Percentiles rank a stretch among this genome's conserved stretches.
Conservation (phyloP, 2,888 invertebrate species). For the Conomelus anceps region DNA sequence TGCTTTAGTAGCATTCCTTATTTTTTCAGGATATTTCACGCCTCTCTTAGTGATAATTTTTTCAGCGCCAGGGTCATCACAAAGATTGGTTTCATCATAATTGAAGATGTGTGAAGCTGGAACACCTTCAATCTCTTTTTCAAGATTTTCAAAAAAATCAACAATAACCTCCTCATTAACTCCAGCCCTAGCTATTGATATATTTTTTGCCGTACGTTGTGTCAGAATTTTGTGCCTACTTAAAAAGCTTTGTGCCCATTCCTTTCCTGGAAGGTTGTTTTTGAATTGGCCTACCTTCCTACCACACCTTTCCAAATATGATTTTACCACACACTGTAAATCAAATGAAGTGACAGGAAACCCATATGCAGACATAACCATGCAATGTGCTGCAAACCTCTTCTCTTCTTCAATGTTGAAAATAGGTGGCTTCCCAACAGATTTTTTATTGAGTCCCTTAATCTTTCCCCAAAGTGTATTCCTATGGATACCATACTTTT, state of each 20-base stretch:
- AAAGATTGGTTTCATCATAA: slow-evolving; percentile 3
- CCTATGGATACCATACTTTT: no score
- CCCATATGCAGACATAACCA: background rate
- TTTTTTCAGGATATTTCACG: background rate
- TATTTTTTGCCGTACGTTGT: slow-evolving; percentile 4
- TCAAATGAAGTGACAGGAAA: background rate
- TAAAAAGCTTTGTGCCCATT: background rate
- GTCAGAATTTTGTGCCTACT: background rate
- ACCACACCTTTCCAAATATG: slow-evolving; percentile 1
- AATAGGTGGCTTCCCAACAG: background rate
- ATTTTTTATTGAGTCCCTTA: background rate
- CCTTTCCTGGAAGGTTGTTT: slow-evolving; percentile 13
- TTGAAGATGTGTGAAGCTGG: background rate
- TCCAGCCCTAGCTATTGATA: background rate
- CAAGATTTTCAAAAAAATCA: slow-evolving; percentile 6
- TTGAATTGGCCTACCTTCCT: background rate
- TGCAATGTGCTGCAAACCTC: background rate
- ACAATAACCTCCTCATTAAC: background rate
- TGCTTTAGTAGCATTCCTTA: background rate
- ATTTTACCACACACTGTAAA: slow-evolving; percentile 3
- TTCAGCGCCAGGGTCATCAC: background rate
- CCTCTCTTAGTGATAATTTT: slow-evolving; percentile 11
- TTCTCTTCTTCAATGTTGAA: slow-evolving; percentile 1
- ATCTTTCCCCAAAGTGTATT: no score
- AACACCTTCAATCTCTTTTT: slow-evolving; percentile 1